Base-by-base conservation (phyloP, 1,140 invertebrate species). In the Epicauta chinensis region DNA sequence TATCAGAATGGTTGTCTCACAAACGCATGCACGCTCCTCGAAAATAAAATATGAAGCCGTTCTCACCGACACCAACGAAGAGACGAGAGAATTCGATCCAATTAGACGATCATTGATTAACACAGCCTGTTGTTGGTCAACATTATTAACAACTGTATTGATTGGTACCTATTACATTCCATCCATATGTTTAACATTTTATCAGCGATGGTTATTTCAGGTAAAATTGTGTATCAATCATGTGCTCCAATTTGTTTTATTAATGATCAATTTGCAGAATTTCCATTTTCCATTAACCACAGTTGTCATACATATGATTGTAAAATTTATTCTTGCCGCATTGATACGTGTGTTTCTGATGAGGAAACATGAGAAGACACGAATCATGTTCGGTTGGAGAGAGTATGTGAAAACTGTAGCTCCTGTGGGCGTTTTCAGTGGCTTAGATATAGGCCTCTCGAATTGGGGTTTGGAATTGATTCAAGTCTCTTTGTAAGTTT, bases 401-500 rank as follows among this genome's bases (percentile, higher is more conserved):
- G 77, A 70, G 34, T 81, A 82, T 64, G 48, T 83, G 17, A 68
- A 72, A 45, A 77, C 77, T 60, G 74, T 95, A 43, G 83, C 80
- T 1, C 83, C 86, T 11, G 83, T 89, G 37, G 93, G 93, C 11
- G 74, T 95, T 46, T 90, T 91, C 45, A 95, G 93, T 73, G 93
- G 93, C 9, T 78, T 98, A 36, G 96, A 98, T 70, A 93, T 99
- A 66, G 93, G 93, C 13, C 86, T 98, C 66, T 98, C 95, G 6
- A 97, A 97, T 71, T 98, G 94, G 94, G 92, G 89, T 16, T 78
- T 97, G 60, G 89, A 92, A 65, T 80, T 94, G 53, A 91, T 97
- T 16, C 92, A 89, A 17, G 85, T 97, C 52, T 94, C 93, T 16
- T 75, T 98, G 76, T 97, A 77, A 79, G 82, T 57, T 40, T 50